A percentile compares a stretch with the other conserved stretches of the same genome.
Evolutionary conservation across 2,797 vertebrate genomes (phyloP).

Genomic region (Sebastes trivittatus): DNA sequence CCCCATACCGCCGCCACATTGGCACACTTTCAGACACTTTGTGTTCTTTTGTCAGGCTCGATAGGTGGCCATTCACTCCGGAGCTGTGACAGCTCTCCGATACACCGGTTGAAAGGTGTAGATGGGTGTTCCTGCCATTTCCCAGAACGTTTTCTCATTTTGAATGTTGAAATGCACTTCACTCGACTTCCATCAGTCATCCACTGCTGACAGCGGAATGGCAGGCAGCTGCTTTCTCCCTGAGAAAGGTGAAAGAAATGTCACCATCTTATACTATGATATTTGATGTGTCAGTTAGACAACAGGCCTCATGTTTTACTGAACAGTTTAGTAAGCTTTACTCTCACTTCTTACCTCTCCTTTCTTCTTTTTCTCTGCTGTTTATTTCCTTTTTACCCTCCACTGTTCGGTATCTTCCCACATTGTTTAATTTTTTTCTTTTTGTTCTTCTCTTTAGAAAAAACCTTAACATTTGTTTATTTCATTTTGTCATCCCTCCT

Average conservation of each 20-base stretch:
- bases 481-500: background rate
- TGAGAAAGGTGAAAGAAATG: slow-evolving; percentile 44
- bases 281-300: slow-evolving; percentile 25
- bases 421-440: background rate
- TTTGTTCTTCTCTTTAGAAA: background rate
- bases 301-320: slow-evolving; percentile 25
- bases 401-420: background rate
- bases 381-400: background rate
- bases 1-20: background rate
- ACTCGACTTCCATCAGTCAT: slow-evolving; percentile 63
- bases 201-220: slow-evolving; percentile 47
- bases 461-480: background rate
- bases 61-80: slow-evolving; percentile 52
- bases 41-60: slow-evolving; percentile 63
- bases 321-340: background rate
- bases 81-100: slow-evolving; percentile 63
- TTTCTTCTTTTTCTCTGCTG: background rate
- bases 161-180: slow-evolving; percentile 56
- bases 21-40: slow-evolving; percentile 54
- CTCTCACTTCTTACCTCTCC: background rate
- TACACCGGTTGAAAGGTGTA: slow-evolving; percentile 59
- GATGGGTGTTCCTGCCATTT: slow-evolving; percentile 69
- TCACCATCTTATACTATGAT: slow-evolving; percentile 18
- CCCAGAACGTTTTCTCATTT: slow-evolving; percentile 58
- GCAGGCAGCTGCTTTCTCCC: slow-evolving; percentile 58